Evolutionary conservation across 2,888 invertebrate genomes (phyloP).

Genomic region (Stratiomys singularior): DNA sequence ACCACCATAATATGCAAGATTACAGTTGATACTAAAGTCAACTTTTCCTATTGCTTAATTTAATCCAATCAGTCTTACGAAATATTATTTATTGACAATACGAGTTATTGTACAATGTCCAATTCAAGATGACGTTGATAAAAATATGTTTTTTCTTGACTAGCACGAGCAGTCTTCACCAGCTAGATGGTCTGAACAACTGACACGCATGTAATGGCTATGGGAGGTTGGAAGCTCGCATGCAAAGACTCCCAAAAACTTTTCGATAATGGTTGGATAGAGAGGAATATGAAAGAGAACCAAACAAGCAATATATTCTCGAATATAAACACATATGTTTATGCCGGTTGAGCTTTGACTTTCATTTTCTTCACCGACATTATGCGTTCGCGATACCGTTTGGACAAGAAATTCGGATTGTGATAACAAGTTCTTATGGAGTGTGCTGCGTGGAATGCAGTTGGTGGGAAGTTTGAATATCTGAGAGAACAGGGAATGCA

Average conservation of each 20-base stretch:
- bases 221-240: no score
- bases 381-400: conserved; percentile 2
- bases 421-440: conserved; percentile 6
- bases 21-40: not conserved
- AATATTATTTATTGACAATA: not conserved
- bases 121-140: conserved; percentile 11
- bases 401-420: conserved; percentile 29
- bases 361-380: not conserved
- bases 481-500: no score
- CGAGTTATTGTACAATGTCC: not conserved
- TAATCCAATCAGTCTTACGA: not conserved
- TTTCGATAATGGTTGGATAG: not conserved
- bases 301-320: not conserved
- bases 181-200: not conserved
- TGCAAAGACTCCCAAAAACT: no score
- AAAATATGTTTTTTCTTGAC: not conserved
- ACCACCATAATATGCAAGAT: conserved; percentile 28
- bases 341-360: conserved; percentile 15
- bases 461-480: not conserved
- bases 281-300: not conserved
- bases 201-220: not conserved
- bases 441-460: not conserved
- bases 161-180: not conserved
- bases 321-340: no score
- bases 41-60: not conserved